Evolutionary conservation across 2,113 vertebrate genomes (phyloP), one percentile per base, ranked within the genome.

Genomic region (Zapornia atra): DNA sequence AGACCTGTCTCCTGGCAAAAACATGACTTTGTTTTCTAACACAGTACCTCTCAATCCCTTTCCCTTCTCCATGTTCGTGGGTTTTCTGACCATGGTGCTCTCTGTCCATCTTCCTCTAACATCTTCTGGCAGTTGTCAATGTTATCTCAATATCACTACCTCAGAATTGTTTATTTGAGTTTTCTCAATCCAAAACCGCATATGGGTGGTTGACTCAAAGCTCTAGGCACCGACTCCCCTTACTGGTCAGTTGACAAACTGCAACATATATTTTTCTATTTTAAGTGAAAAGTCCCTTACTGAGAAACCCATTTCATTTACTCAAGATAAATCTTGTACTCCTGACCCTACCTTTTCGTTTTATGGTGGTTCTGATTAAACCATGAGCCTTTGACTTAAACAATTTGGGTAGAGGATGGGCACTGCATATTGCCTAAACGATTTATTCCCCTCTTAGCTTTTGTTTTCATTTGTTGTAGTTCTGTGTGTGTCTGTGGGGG

Each of bases 211-310:
- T 87, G 83, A 46, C 42, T 94, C 40, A 71, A 95, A 97, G 93
- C 94, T 93, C 61, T 90, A 92, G 82, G 54, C 96, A 91, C 54
- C 11, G 4, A 95, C 97, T 96, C 97, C 97, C 93, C 97, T 96
- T 97, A 79, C 96, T 97, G 97, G 96, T 73, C 68, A 76, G 29
- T 17, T 82, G 53, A 40, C 68, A 92, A 89, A 95, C 83, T 96
- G 87, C 97, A 97, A 14, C 15, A 7, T 66, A 18, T 85, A 86
- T 95, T 72, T 82, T 69, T 28, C 34, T 61, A 0, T 68, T 93
- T 79, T 48, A 94, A 48, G 50, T 86, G 54, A 65, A 84, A 92
- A 56, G 48, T 60, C 25, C 80, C 33, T 92, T 31, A 29, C 51
- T 0, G 17, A 57, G 86, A 91, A 66, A 84, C 28, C 65, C 64